phyloP scores from a whole-genome alignment of 1,140 invertebrate genomes.

The Lasaia peninsularis region DNA sequence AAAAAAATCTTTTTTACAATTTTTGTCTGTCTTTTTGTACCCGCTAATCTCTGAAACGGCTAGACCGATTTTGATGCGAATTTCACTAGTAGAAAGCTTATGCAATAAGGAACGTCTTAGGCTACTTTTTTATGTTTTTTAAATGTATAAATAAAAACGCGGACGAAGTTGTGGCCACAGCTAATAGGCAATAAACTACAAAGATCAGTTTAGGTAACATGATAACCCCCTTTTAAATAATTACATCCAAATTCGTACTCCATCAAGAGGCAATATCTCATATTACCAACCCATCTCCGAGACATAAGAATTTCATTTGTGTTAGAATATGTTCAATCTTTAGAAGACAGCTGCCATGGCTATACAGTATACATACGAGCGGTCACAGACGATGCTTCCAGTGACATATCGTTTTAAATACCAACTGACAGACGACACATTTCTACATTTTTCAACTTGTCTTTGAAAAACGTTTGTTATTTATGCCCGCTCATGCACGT shows the following conservation, averaged over 20 bases:
- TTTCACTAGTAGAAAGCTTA: no score
- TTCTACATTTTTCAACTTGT: conserved; percentile 76
- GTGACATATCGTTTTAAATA: conserved; percentile 72
- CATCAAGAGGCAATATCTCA: conserved; percentile 3
- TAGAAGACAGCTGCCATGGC: conserved; percentile 57
- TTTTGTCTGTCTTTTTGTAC: no score
- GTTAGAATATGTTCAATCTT: conserved; percentile 45
- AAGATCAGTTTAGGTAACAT: neutral
- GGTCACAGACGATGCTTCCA: conserved; percentile 8
- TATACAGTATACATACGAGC: conserved; percentile 59
- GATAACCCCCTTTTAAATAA: neutral
- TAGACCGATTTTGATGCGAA: no score
- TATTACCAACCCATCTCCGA: conserved; percentile 17
- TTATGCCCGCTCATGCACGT: conserved; percentile 36
- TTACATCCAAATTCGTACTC: conserved; percentile 7
- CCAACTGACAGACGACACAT: conserved; percentile 76
- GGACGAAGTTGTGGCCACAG: no score
- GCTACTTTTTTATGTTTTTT: no score
- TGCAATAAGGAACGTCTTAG: no score
- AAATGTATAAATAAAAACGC: no score
- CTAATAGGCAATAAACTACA: no score
- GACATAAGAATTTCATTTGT: conserved; percentile 47
- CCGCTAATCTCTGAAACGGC: no score
- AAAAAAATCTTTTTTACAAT: no score
- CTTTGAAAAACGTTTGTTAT: conserved; percentile 57